phyloP scores from a whole-genome alignment of 2,113 vertebrate genomes.

The Macrotus californicus region DNA sequence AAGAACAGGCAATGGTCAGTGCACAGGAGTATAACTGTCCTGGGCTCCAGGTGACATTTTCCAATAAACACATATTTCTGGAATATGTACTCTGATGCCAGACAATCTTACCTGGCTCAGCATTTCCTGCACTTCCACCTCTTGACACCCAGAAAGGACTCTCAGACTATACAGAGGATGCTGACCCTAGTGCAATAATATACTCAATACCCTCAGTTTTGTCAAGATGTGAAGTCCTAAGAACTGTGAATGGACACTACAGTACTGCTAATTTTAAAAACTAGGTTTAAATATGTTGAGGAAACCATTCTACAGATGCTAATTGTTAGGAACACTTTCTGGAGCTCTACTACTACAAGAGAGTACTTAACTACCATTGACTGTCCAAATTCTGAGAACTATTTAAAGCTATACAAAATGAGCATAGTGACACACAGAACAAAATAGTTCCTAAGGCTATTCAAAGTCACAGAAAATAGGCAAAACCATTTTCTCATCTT shows the following conservation, averaged over 20 bases:
- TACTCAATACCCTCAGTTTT: not conserved
- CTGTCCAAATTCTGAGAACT: not conserved
- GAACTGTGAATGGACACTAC: not conserved
- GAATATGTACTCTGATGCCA: not conserved
- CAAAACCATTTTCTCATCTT: slow-evolving; percentile 18
- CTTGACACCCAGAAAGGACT: not conserved
- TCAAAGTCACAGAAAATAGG: not conserved
- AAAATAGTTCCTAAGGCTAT: not conserved
- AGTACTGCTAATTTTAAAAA: not conserved
- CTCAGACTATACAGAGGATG: not conserved
- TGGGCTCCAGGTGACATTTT: not conserved
- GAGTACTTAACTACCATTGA: not conserved
- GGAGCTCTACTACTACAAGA: not conserved
- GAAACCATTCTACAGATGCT: not conserved
- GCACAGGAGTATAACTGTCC: not conserved
- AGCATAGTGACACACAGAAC: not conserved
- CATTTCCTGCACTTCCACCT: not conserved
- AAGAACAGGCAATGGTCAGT: not conserved
- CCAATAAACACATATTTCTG: not conserved
- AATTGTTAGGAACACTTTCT: not conserved
- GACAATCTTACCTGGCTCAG: not conserved
- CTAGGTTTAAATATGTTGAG: not conserved
- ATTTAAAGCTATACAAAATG: slow-evolving; percentile 7
- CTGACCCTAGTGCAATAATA: not conserved
- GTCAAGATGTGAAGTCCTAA: not conserved